Base-by-base conservation (phyloP, 2,113 vertebrate species). In the Tragulus kanchil region DNA sequence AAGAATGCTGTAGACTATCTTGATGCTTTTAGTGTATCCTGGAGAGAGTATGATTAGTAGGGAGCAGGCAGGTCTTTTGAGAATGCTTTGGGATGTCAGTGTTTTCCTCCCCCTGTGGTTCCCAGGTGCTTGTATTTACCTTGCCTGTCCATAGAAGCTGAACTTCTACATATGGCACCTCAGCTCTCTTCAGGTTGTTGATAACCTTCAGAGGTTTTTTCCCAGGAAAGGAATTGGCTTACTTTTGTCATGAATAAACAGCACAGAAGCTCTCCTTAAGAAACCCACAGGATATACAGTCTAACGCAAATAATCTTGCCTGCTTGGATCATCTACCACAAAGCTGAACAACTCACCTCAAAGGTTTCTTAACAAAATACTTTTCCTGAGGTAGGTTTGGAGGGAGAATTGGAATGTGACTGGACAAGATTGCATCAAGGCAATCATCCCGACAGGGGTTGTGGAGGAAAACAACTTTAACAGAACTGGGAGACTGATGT, bases 321-420 rank as follows among this genome's bases (percentile, higher is more conserved):
- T 69, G 28, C 16, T 90, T 93, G 88, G 36, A 93, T 96, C 79
- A 85, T 59, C 45, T 75, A 48, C 59, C 84, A 45, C 45, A 81
- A 56, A 90, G 50, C 45, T 75, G 36, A 91, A 89, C 50, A 92
- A 67, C 82, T 85, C 78, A 71, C 85, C 36, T 36, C 36, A 36
- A n/a, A 85, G 36, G 31, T 92, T 97, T 90, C 82, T 62, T 85
- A 85, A 81, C n/a, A 88, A 92, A 92, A 85, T 77, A 52, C 3
- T 28, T 6, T 84, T 62, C 90, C 52, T 45, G 36, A 83, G 83
- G 85, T 59, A 84, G 93, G 59, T 83, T 89, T 85, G 36, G 71
- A 91, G 50, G 48, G 69, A 92, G 82, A 65, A 93, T 64, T 36
- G 23, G 36, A 89, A 84, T 86, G 62, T 42, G 75, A 15, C 94